Base-by-base conservation (phyloP, 2,888 invertebrate genomes). In the Eupithecia exiguata region DNA sequence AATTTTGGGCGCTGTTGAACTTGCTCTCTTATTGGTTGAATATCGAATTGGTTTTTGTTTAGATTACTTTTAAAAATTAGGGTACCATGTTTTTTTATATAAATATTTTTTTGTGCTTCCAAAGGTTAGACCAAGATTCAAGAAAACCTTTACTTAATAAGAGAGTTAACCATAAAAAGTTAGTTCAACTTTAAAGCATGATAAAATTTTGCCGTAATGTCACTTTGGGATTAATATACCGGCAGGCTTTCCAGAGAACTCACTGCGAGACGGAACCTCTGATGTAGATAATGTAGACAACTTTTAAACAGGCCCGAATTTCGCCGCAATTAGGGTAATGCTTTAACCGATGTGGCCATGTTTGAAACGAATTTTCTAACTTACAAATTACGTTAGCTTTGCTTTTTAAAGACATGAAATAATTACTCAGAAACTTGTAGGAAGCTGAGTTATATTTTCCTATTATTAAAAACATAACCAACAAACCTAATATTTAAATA, bases 131-230 rank as follows among this genome's bases (percentile, higher is more conserved):
- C 36, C 5, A 65, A 36, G 38, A 66, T 66, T 38, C n/a, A 38
- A 36, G 38, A 12, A 21, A 65, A 65, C 5, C n/a, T 36, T 18
- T 65, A 3, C 63, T 35, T 36, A 65, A 38, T 38, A 69, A 61
- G 49, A 62, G 18, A 66, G n/a, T 36, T 43, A 35, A 18, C 66
- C 61, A 69, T 74, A 71, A 81, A 78, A 79, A 80, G 80, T 80
- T 82, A 83, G 85, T 86, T 84, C 82, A 87, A 89, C 84, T 88
- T 77, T 71, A 87, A 84, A 88, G 88, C 85, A 86, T 88, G 88
- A 86, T 86, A 83, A 85, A 85, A 87, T 88, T 88, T 86, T 84
- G 84, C 85, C 83, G 85, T 89, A 88, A 89, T 85, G 86, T 84
- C 83, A 86, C 85, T 87, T 89, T 85, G 78, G 78, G 83, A 84